A percentile compares a stretch with the other conserved stretches of the same genome.
Conservation (phyloP, 2,113 vertebrate species). For the Ceratotherium simum region DNA sequence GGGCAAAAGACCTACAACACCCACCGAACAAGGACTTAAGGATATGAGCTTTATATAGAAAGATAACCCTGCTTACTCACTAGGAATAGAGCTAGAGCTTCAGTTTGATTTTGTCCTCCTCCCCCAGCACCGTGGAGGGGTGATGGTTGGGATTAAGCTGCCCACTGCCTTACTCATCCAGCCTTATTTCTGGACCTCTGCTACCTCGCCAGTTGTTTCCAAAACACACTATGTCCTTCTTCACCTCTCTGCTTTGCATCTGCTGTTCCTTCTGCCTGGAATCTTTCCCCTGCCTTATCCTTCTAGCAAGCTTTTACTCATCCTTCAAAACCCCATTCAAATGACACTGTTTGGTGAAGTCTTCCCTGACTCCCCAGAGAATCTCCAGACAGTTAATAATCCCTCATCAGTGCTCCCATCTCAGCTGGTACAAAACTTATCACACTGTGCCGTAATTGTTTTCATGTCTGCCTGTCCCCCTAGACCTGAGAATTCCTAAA, state of each 20-base stretch:
- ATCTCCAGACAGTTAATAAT: neutral
- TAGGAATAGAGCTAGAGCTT: neutral
- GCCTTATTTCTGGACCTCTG: neutral
- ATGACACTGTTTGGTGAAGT: neutral
- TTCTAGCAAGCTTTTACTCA: neutral
- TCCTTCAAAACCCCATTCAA: neutral
- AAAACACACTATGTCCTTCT: neutral
- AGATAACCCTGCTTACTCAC: neutral
- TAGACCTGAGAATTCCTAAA: neutral
- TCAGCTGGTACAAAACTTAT: neutral
- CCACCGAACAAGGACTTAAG: neutral
- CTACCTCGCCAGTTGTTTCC: neutral
- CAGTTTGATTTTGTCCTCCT: rapidly evolving
- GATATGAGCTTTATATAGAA: neutral
- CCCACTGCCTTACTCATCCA: neutral
- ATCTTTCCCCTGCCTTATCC: neutral
- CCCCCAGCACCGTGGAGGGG: neutral
- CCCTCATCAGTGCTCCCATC: neutral
- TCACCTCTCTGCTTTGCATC: neutral
- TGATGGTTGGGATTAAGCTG: neutral
- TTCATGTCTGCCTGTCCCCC: neutral
- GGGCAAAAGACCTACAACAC: neutral
- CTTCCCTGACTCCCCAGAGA: neutral
- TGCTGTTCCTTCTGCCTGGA: neutral
- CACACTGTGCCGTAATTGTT: neutral